Evolutionary conservation across 2,113 vertebrate species (phyloP), one percentile per base, ranked within the genome.

Genomic region (Perca fluviatilis): DNA sequence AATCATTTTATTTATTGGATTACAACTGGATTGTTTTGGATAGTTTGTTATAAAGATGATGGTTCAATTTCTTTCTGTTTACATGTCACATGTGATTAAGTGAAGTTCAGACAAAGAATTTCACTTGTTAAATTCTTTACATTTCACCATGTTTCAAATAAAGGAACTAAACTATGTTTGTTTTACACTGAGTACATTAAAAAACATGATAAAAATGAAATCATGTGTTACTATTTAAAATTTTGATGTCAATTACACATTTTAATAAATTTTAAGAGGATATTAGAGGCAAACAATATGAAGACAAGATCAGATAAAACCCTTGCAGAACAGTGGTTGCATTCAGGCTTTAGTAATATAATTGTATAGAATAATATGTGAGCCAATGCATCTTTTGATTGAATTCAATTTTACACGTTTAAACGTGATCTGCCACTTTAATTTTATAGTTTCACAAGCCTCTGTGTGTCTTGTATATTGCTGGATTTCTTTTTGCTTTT

Each of bases 301-400:
- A 88, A 92, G 91, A 88, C 87, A 83, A 72, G 46, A 71, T 61
- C 23, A 84, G 50, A 65, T 30, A 58, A 46, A 49, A 69, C 18
- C 30, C 11, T 14, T 64, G 33, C 11, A 30, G 25, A 80, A 51
- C n/a, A 56, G 15, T 3, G 1, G 14, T 40, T 43, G 25, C 16
- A 27, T 46, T 73, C 36, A 68, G 51, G 56, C 25, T 62, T 13
- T 18, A 70, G 13, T 64, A 43, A 53, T 46, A 1, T 15, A 5
- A n/a, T 51, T 85, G 50, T 70, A 63, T 25, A 56, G 11, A 40
- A 81, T 57, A 79, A 50, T 51, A 43, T 21, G 51, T 50, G 50
- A 58, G 40, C 10, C 19, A 67, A 58, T 6, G 58, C 23, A 64
- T 74, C n/a, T 56, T 40, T 40, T 16, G 25, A 67, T 73, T 49